Evolutionary conservation across 2,797 vertebrate species (phyloP).

Genomic region (Pseudocheirus occidentalis): DNA sequence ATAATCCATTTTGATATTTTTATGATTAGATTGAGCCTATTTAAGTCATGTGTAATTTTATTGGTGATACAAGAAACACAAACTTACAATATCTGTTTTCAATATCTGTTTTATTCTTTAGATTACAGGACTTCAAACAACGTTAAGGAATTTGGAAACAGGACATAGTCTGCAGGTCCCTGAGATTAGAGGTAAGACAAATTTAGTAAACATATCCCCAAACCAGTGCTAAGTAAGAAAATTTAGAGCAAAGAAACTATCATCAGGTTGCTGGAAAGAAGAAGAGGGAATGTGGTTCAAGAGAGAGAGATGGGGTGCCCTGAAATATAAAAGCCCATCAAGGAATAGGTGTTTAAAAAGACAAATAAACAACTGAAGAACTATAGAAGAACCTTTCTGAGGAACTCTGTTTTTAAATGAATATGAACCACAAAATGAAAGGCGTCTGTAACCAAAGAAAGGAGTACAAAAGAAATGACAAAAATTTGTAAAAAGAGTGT

Average conservation of each 20-base stretch:
- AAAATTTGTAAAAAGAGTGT: background rate
- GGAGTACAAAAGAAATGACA: background rate
- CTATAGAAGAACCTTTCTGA: background rate
- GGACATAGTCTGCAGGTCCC: conserved; percentile 25
- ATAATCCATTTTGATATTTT: background rate
- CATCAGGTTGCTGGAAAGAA: conserved; percentile 24
- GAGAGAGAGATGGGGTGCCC: background rate
- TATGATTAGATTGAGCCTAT: conserved; percentile 41
- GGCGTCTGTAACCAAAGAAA: background rate
- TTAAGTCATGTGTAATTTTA: conserved; percentile 18
- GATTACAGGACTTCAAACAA: conserved; percentile 79
- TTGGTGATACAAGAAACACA: background rate
- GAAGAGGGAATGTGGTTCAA: background rate
- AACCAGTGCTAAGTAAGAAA: conserved; percentile 33
- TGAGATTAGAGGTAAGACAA: conserved; percentile 81
- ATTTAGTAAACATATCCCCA: conserved; percentile 1
- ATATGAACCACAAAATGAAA: background rate
- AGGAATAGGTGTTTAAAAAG: background rate
- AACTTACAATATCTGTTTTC: background rate
- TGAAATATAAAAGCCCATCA: conserved; percentile 1
- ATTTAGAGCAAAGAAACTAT: conserved; percentile 18
- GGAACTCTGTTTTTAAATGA: conserved; percentile 23
- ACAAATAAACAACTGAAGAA: background rate
- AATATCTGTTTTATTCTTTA: conserved; percentile 66
- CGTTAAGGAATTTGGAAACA: conserved; percentile 62